Evolutionary conservation across 2,888 invertebrate genomes (phyloP).

Genomic region (Ophion ellenae): DNA sequence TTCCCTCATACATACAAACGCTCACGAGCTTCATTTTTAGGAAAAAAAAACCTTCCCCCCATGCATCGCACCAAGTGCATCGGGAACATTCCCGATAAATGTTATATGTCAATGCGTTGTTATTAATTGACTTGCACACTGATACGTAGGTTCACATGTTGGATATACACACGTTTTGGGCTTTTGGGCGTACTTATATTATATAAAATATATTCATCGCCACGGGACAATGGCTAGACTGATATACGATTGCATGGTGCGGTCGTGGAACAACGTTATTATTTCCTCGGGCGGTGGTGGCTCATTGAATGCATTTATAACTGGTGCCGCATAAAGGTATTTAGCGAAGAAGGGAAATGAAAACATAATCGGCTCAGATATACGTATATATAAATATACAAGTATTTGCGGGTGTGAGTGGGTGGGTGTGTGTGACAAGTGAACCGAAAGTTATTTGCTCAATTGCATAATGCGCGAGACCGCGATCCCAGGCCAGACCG

Average conservation of each 20-base stretch:
- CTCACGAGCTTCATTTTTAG: background rate
- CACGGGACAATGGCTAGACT: conserved; percentile 42
- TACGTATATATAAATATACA: background rate
- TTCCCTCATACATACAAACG: background rate
- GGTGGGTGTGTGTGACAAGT: conserved; percentile 48
- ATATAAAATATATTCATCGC: conserved; percentile 41
- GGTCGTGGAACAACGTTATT: conserved; percentile 31
- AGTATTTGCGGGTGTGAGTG: background rate
- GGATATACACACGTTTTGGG: background rate
- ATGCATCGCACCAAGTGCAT: conserved; percentile 20
- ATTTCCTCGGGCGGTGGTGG: conserved; percentile 23
- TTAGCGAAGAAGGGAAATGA: conserved; percentile 17
- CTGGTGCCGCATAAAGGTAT: conserved; percentile 19
- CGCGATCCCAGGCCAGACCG: conserved; percentile 11
- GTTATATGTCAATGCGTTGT: conserved; percentile 43
- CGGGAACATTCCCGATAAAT: conserved; percentile 46
- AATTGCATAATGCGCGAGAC: conserved; percentile 59
- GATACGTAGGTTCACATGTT: conserved; percentile 17
- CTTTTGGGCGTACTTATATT: conserved; percentile 2
- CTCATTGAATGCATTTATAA: conserved; percentile 51
- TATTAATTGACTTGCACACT: conserved; percentile 49
- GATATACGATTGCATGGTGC: conserved; percentile 38
- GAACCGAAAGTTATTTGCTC: conserved; percentile 62
- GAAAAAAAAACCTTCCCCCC: background rate
- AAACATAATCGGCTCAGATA: conserved; percentile 16